Conservation (phyloP, 1,140 invertebrate genomes). For the Atta cephalotes region DNA sequence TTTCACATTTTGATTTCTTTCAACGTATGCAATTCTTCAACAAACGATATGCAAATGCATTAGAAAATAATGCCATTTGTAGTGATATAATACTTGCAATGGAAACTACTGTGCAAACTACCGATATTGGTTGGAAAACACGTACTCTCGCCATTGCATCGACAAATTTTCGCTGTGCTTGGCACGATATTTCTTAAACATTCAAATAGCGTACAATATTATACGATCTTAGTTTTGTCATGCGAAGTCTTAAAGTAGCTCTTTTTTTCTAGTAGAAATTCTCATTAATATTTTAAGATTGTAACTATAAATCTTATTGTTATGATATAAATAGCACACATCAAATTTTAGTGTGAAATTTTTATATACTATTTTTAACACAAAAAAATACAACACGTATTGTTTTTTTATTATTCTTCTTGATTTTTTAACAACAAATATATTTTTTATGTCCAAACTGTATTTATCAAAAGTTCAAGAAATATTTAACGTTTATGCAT, state of each 20-base stretch:
- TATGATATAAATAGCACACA: background rate
- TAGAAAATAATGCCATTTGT: conserved; percentile 45
- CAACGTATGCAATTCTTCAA: conserved; percentile 21
- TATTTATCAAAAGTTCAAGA: background rate
- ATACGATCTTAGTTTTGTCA: background rate
- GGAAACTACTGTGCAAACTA: conserved; percentile 32
- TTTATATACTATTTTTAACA: background rate
- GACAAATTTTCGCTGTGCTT: conserved; percentile 39
- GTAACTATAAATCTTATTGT: background rate
- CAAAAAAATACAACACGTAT: background rate
- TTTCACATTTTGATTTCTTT: background rate
- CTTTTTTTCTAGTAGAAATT: background rate
- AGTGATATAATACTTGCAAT: conserved; percentile 16
- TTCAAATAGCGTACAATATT: conserved; percentile 14
- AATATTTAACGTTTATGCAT: conserved; percentile 5
- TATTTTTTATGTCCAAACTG: background rate
- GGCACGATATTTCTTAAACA: conserved; percentile 49
- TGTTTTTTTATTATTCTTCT: background rate
- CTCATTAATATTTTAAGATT: background rate
- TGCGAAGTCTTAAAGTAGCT: background rate
- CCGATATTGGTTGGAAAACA: conserved; percentile 56
- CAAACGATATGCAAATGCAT: conserved; percentile 11
- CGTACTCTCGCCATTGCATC: conserved; percentile 26
- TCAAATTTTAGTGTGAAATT: background rate
- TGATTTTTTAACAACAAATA: background rate